Evolutionary conservation across 2,888 invertebrate species (phyloP).

Genomic region (Calameuta pallipes): DNA sequence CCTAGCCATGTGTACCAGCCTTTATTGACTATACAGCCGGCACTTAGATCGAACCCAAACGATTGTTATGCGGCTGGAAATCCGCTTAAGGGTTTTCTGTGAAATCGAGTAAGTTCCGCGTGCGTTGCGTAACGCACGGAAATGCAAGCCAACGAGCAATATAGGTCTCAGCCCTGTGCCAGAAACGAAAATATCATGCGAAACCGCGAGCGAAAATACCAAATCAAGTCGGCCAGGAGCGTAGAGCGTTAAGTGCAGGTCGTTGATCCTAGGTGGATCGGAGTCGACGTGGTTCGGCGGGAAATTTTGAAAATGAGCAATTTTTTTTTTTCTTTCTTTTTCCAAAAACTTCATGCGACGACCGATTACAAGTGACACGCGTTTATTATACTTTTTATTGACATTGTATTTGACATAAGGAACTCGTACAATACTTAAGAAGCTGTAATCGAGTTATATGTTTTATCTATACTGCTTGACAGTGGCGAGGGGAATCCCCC

Average conservation of each 20-base stretch:
- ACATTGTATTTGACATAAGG: constrained; percentile 10
- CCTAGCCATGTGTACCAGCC: too few relatives aligned
- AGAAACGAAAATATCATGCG: constrained; percentile 60
- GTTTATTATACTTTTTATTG: not conserved
- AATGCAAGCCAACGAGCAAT: constrained; percentile 35
- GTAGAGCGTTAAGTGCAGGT: too few relatives aligned
- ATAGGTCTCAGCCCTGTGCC: constrained; percentile 62
- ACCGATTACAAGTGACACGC: not conserved
- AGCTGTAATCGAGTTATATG: constrained; percentile 16
- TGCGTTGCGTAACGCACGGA: constrained; percentile 32
- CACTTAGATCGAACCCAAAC: too few relatives aligned
- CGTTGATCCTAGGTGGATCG: too few relatives aligned
- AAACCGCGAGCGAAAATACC: constrained; percentile 9
- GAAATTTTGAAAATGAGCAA: too few relatives aligned
- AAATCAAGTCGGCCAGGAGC: not conserved
- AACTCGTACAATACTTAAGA: constrained; percentile 19
- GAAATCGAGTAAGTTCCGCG: constrained; percentile 17
- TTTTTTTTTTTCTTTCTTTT: not conserved
- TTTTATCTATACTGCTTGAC: not conserved
- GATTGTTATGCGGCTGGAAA: not conserved
- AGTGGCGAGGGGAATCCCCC: constrained; percentile 1
- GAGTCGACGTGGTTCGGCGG: too few relatives aligned
- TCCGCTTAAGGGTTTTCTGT: constrained; percentile 14
- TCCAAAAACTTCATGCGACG: not conserved
- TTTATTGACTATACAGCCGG: too few relatives aligned